Percentiles rank a stretch among this genome's conserved stretches.
phyloP scores from a whole-genome alignment of 1,140 invertebrate species.

The Bombus waltoni region DNA sequence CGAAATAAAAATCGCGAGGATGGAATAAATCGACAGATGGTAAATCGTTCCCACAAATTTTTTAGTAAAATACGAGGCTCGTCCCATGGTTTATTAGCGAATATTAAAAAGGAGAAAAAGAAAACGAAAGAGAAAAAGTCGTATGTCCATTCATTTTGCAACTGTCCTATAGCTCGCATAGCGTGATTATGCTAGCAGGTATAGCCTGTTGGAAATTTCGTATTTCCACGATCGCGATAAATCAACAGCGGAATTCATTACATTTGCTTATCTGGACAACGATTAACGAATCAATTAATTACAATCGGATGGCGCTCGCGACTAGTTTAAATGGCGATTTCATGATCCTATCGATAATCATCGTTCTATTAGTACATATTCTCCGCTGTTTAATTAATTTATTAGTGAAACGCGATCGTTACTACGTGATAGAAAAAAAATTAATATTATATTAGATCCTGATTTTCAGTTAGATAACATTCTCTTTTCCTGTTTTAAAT shows the following conservation, averaged over 20 bases:
- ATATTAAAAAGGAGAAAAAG: not conserved
- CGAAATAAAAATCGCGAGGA: not conserved
- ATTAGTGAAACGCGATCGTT: not conserved
- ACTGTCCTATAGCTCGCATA: not conserved
- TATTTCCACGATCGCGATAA: too few relatives aligned
- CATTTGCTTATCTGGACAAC: not conserved
- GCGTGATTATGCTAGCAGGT: too few relatives aligned
- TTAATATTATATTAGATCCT: not conserved
- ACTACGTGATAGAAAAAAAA: not conserved
- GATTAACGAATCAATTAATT: slow-evolving; percentile 24
- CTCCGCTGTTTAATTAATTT: not conserved
- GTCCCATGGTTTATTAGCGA: not conserved
- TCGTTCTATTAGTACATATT: not conserved
- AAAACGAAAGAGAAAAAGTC: too few relatives aligned
- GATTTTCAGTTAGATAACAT: not conserved
- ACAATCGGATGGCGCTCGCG: too few relatives aligned
- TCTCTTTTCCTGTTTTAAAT: not conserved
- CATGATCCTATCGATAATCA: not conserved
- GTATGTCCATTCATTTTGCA: not conserved
- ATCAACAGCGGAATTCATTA: not conserved
- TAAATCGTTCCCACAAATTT: not conserved
- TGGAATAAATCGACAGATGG: not conserved
- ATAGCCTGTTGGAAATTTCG: too few relatives aligned
- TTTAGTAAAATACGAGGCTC: not conserved
- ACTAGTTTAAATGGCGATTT: slow-evolving; percentile 9